Base-by-base conservation (phyloP, 2,888 invertebrate species). In the Leptodirus hochenwartii region DNA sequence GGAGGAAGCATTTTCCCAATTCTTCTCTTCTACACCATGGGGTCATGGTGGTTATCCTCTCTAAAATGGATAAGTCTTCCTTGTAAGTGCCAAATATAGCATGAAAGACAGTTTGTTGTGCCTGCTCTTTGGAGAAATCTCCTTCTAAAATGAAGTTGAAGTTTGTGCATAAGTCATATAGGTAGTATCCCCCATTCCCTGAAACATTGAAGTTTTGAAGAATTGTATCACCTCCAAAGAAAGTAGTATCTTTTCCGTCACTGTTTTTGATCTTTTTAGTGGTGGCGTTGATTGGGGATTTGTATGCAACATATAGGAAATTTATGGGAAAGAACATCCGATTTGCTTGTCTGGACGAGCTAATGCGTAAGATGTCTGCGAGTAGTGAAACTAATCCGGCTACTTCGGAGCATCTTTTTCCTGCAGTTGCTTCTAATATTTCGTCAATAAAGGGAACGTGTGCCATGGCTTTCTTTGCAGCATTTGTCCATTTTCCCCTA, bases 381-480 rank as follows among this genome's bases (percentile, higher is more conserved):
- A 36, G 12, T 5, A 28, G 15, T 22, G 15, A 17, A 1, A 35
- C 28, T 1, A 37, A 5, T 3, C 13, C 27, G 10, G 24, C 25
- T n/a, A 37, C 16, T 11, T 39, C 33, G 6, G 20, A 20, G n/a
- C 8, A 6, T 5, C 17, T 22, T 17, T 31, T 30, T 3, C 20
- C 22, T 16, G 37, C 32, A 2, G 30, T 31, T 1, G 30, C 29
- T 2, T 32, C 32, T 6, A 43, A 20, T 2, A 41, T 33, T 13
- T 41, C 38, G 29, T 43, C 43, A 5, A 43, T 41, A 9, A 23
- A n/a, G 1, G 37, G 37, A 0, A 41, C 27, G 20, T 39, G 37
- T 1, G 37, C 11, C 23, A 43, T 29, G 2, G 41, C 33, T 22
- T 37, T 31, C 24, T 41, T 43, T 0, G 37, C 39, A 14, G 43